Evolutionary conservation across 2,888 invertebrate species (phyloP).

Genomic region (Stenoptilia bipunctidactyla): DNA sequence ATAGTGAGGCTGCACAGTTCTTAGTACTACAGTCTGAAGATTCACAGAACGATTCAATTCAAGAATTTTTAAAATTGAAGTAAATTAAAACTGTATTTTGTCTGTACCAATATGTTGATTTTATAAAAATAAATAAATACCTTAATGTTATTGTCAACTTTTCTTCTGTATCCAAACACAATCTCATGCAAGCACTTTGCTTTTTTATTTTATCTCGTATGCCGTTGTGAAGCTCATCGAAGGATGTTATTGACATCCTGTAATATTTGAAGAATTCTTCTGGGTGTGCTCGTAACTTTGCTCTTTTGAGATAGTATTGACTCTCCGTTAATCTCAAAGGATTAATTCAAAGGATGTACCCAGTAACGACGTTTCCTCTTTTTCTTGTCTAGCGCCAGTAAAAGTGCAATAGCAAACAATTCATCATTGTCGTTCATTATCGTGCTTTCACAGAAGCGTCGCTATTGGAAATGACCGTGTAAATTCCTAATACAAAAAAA

Average conservation of each 20-base stretch:
- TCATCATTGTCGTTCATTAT: too few species aligned
- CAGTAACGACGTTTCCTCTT: conserved; percentile 8
- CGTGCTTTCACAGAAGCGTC: too few species aligned
- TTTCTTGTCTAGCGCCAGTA: too few species aligned
- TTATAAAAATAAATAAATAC: conserved; percentile 4
- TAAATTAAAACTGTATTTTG: conserved; percentile 3
- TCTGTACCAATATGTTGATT: not conserved
- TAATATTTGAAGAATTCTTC: conserved; percentile 10
- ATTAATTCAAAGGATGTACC: conserved; percentile 10
- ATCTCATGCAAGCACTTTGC: conserved; percentile 2
- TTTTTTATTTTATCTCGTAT: conserved; percentile 6
- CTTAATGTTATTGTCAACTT: too few species aligned
- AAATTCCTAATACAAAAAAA: too few species aligned
- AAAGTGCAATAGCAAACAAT: too few species aligned
- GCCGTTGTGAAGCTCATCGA: not conserved
- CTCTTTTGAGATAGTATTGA: conserved; percentile 11
- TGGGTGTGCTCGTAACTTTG: conserved; percentile 9
- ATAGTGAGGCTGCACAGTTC: conserved; percentile 4
- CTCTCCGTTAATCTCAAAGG: conserved; percentile 9
- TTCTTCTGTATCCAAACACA: conserved; percentile 2
- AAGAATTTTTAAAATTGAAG: too few species aligned
- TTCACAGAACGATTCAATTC: conserved; percentile 1
- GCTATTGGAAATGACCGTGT: too few species aligned
- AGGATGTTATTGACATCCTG: conserved; percentile 4
- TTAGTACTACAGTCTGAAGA: conserved; percentile 4